These are phyloP conservation scores for Lemur catta DNA, from an alignment of 2,797 vertebrate species.

Conservation along the genomic window DNA sequence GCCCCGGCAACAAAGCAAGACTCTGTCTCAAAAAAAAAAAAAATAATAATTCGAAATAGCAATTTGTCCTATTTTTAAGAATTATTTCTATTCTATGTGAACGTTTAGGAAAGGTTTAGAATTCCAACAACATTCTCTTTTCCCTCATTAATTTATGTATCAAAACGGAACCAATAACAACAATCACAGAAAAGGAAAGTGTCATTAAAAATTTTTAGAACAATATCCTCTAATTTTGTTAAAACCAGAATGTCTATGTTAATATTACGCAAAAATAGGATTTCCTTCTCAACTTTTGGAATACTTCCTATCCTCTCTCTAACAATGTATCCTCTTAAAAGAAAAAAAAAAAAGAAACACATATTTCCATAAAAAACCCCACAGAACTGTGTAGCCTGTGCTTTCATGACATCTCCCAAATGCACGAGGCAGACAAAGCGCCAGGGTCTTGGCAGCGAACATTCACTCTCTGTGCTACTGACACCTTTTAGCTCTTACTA, in stretches of 20 bases:
- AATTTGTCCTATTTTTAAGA: neutral
- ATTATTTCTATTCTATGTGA: neutral
- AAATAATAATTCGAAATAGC: neutral
- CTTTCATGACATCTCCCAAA: neutral
- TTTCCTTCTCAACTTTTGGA: neutral
- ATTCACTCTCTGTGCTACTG: neutral
- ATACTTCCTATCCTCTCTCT: neutral
- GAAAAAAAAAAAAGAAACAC: no score
- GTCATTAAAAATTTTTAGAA: neutral
- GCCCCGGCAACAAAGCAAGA: no score
- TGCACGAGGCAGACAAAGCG: neutral
- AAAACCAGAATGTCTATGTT: neutral
- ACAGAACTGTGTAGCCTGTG: neutral
- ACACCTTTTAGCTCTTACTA: neutral
- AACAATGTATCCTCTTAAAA: no score
- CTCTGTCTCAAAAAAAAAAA: no score
- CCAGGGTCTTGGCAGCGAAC: neutral
- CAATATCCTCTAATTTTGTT: neutral
- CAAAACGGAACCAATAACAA: neutral
- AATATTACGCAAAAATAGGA: neutral
- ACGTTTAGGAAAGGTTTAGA: neutral
- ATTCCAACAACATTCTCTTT: neutral
- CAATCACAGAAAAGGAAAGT: neutral
- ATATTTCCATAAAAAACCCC: no score
- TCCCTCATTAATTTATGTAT: neutral